Percentiles rank a stretch among this genome's conserved stretches.
phyloP scores from a whole-genome alignment of 2,888 invertebrate species.

The Empis stercorea region DNA sequence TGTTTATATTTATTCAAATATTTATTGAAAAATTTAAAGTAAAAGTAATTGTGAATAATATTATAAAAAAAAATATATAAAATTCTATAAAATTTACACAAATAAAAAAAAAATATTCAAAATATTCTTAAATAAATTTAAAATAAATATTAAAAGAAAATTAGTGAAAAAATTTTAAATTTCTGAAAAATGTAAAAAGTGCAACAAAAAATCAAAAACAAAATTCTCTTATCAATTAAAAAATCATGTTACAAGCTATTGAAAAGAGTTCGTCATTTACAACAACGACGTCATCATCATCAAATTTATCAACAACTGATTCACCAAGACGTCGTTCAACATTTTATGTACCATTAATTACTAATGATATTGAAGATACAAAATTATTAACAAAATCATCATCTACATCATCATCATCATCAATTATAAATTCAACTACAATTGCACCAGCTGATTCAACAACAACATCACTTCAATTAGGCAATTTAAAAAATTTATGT shows the following conservation, averaged over 20 bases:
- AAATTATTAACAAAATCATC: constrained; percentile 19
- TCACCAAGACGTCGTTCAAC: constrained; percentile 52
- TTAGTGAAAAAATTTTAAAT: no score
- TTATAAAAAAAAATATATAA: no score
- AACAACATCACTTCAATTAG: constrained; percentile 3
- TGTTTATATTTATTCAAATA: no score
- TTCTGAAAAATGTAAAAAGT: no score
- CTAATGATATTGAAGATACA: constrained; percentile 10
- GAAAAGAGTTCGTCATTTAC: constrained; percentile 12
- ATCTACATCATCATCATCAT: constrained; percentile 9
- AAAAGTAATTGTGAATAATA: no score
- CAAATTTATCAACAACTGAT: constrained; percentile 26
- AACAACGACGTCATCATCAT: constrained; percentile 12
- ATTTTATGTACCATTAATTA: constrained; percentile 56
- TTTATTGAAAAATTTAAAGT: no score
- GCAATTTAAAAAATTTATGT: neutral
- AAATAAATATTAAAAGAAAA: no score
- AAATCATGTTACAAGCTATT: neutral
- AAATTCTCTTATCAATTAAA: no score
- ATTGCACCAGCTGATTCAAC: constrained; percentile 3
- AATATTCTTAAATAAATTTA: no score
- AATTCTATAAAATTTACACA: no score
- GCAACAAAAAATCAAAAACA: no score
- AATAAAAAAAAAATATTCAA: no score
- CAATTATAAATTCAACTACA: constrained; percentile 5